Base-by-base conservation (phyloP, 2,113 vertebrate species). In the Ornithorhynchus anatinus region DNA sequence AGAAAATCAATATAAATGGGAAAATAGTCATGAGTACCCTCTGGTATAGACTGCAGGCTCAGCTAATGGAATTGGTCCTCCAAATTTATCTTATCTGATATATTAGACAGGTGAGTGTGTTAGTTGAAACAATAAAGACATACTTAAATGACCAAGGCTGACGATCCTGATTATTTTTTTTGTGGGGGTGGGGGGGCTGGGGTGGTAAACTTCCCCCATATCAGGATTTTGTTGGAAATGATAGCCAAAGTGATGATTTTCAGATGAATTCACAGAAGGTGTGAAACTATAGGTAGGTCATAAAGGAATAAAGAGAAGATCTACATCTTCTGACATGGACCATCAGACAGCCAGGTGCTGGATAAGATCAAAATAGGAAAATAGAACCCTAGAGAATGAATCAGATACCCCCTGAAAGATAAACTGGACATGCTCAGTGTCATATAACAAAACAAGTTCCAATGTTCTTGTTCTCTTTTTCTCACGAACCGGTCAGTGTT, bases 401-500 rank as follows among this genome's bases (percentile, higher is more conserved):
- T 59, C 78, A 75, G 67, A 59, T 80, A 60, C 69, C 70, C 73
- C 37, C 80, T 75, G 72, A 80, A 78, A 67, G 57, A 72, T 73
- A 80, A 81, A 58, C 8, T 59, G 72, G 63, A 59, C 60, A n/a
- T 43, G 64, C 38, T 64, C 60, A 43, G 12, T 52, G 72, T 70
- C 51, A 67, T 51, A 37, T 60, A 29, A 81, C 78, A 84, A n/a
- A 45, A 3, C 51, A 66, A 57, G 77, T 79, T 77, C 83, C 83
- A 87, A 69, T 62, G 75, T 66, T 75, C 60, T 68, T 73, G 73
- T 75, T 83, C 59, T 81, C 36, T 58, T 71, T 51, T 62, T 35
- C 6, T 54, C 64, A 31, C 80, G 77, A 77, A 80, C 82, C 72
- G 77, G 75, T 50, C 53, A 80, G 56, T 36, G 48, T 77, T 67